Conservation (phyloP, 2,888 invertebrate species). For the Hesperia comma region DNA sequence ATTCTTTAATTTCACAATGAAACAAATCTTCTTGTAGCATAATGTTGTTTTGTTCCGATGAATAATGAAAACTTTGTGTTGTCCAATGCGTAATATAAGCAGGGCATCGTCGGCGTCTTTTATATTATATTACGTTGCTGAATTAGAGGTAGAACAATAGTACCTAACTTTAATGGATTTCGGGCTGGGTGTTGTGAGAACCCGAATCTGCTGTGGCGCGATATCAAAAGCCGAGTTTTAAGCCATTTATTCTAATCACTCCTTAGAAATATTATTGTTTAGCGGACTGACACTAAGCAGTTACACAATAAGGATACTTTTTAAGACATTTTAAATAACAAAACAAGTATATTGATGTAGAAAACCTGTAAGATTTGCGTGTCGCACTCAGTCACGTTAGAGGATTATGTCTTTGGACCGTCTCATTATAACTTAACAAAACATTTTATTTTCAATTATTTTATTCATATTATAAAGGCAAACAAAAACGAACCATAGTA, state of each 20-base stretch:
- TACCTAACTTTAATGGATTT: slow-evolving; percentile 33
- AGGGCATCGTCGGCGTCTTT: slow-evolving; percentile 7
- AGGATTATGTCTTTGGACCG: too few relatives aligned
- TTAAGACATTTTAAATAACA: too few relatives aligned
- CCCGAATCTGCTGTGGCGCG: slow-evolving; percentile 4
- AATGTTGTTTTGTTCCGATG: slow-evolving; percentile 8
- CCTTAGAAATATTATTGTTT: too few relatives aligned
- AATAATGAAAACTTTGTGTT: slow-evolving; percentile 12
- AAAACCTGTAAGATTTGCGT: too few relatives aligned
- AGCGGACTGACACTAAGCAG: too few relatives aligned
- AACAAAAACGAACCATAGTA: too few relatives aligned
- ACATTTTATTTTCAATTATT: too few relatives aligned
- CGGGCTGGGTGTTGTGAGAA: slow-evolving; percentile 10
- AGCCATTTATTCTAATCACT: background rate
- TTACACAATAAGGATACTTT: too few relatives aligned
- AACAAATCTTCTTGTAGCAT: background rate
- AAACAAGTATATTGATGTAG: too few relatives aligned
- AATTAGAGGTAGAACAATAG: slow-evolving; percentile 27
- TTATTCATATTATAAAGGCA: too few relatives aligned
- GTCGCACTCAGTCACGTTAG: too few relatives aligned
- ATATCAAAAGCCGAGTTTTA: slow-evolving; percentile 4
- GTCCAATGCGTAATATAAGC: slow-evolving; percentile 13
- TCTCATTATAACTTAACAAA: too few relatives aligned
- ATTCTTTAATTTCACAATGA: background rate
- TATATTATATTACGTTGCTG: slow-evolving; percentile 7